A percentile compares a stretch with the other conserved stretches of the same genome.
Evolutionary conservation across 2,797 vertebrate genomes (phyloP).

Genomic region (Melanotaenia maccullochi): DNA sequence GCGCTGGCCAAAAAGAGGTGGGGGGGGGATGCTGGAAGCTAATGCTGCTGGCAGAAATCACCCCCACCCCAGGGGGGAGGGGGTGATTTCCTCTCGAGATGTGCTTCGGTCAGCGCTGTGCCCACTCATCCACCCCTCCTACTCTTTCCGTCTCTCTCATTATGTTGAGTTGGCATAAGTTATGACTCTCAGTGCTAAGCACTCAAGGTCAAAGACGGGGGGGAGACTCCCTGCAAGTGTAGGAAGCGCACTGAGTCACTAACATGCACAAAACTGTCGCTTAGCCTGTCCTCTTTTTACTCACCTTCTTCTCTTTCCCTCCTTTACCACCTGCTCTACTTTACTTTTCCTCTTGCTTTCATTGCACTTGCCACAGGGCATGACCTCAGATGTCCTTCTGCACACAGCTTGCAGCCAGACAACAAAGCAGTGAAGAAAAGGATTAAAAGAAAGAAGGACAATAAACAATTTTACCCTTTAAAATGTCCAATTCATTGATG

Average conservation of each 20-base stretch:
- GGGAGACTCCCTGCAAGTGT: slow-evolving; percentile 56
- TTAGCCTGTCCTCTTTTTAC: slow-evolving; percentile 18
- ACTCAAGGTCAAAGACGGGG: slow-evolving; percentile 73
- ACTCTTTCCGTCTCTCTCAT: slow-evolving; percentile 38
- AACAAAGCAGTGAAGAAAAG: slow-evolving; percentile 2
- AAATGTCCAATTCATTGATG: slow-evolving; percentile 32
- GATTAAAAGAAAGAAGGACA: not conserved
- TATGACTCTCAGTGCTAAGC: slow-evolving; percentile 60
- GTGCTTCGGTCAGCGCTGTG: slow-evolving; percentile 77
- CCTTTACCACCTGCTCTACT: slow-evolving; percentile 37
- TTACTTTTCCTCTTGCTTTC: slow-evolving; percentile 31
- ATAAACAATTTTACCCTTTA: slow-evolving; percentile 14
- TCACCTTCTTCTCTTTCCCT: slow-evolving; percentile 17
- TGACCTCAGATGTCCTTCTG: slow-evolving; percentile 40
- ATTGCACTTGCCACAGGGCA: slow-evolving; percentile 10
- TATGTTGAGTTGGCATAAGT: slow-evolving; percentile 59
- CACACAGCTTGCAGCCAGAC: slow-evolving; percentile 3
- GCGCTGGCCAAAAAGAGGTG: slow-evolving; percentile 61
- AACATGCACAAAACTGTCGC: slow-evolving; percentile 30
- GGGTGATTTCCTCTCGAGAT: slow-evolving; percentile 72
- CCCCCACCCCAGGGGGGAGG: slow-evolving; percentile 15
- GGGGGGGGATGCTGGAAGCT: slow-evolving; percentile 59
- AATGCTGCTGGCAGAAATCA: slow-evolving; percentile 77
- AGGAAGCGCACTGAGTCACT: slow-evolving; percentile 28
- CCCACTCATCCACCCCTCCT: slow-evolving; percentile 37